Conservation (phyloP, 2,797 vertebrate genomes). For the Pangasius mekongensis region DNA sequence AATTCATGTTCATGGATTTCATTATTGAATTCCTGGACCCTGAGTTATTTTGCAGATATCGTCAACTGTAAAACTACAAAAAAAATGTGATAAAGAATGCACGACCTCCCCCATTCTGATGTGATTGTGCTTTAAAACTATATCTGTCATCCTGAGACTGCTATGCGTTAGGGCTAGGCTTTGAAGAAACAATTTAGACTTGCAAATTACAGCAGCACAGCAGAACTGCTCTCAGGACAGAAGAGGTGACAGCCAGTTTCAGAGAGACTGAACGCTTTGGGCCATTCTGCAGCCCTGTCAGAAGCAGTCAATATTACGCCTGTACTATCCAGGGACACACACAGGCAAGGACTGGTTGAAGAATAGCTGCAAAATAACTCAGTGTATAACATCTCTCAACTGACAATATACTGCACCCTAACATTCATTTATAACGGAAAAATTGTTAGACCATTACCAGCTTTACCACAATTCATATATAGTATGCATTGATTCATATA, state of each 20-base stretch:
- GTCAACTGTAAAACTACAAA: not conserved
- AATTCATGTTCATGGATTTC: not conserved
- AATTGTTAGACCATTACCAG: not conserved
- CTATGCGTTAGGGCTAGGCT: not conserved
- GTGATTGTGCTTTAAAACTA: not conserved
- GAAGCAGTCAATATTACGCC: slow-evolving; percentile 12
- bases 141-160: not conserved
- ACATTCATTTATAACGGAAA: not conserved
- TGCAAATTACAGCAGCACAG: slow-evolving; percentile 34
- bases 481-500: not conserved
- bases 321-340: not conserved
- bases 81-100: not conserved
- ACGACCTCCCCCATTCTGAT: not conserved
- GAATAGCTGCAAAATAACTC: not conserved
- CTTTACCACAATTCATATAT: not conserved
- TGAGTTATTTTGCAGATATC: not conserved
- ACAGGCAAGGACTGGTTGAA: not conserved
- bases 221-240: slow-evolving; percentile 25
- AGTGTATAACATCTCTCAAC: not conserved
- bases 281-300: slow-evolving; percentile 1
- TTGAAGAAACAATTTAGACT: slow-evolving; percentile 36
- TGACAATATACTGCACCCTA: not conserved
- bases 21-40: not conserved
- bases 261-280: slow-evolving; percentile 8
- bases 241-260: not conserved